Conservation (phyloP, 2,888 invertebrate genomes). For the Leptogaster cylindrica region DNA sequence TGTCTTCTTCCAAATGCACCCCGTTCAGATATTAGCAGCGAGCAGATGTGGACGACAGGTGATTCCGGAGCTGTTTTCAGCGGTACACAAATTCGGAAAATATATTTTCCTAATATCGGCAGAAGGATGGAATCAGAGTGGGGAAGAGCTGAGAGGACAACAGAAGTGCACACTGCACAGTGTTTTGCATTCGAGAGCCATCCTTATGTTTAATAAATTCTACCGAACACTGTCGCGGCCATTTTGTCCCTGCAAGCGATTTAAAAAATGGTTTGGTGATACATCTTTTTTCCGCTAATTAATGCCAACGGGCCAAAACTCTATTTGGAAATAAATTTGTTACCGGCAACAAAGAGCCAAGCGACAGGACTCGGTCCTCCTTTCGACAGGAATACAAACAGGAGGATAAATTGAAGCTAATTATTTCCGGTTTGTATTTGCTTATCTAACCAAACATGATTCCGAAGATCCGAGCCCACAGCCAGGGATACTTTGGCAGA, state of each 20-base stretch:
- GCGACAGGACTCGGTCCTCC: constrained; percentile 11
- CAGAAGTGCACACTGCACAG: background rate
- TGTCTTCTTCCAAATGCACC: constrained; percentile 31
- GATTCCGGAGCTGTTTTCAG: background rate
- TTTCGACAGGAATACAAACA: background rate
- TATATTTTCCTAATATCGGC: constrained; percentile 30
- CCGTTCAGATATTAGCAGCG: background rate
- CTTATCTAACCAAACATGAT: constrained; percentile 43
- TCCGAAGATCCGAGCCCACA: constrained; percentile 16
- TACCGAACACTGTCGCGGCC: background rate
- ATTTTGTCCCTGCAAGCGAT: background rate
- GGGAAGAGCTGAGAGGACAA: background rate
- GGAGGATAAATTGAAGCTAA: constrained; percentile 45
- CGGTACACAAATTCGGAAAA: constrained; percentile 1
- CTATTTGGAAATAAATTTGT: constrained; percentile 4
- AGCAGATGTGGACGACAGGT: constrained; percentile 25
- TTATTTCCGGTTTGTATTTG: constrained; percentile 46
- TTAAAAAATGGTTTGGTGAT: constrained; percentile 17
- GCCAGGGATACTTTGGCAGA: background rate
- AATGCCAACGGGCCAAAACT: background rate
- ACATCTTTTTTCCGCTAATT: background rate
- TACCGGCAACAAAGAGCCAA: constrained; percentile 13
- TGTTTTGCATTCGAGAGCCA: too few species aligned
- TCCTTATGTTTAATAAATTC: constrained; percentile 1
- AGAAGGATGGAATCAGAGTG: background rate